Conservation (phyloP, 2,797 vertebrate genomes). For the Sebastes miniatus region DNA sequence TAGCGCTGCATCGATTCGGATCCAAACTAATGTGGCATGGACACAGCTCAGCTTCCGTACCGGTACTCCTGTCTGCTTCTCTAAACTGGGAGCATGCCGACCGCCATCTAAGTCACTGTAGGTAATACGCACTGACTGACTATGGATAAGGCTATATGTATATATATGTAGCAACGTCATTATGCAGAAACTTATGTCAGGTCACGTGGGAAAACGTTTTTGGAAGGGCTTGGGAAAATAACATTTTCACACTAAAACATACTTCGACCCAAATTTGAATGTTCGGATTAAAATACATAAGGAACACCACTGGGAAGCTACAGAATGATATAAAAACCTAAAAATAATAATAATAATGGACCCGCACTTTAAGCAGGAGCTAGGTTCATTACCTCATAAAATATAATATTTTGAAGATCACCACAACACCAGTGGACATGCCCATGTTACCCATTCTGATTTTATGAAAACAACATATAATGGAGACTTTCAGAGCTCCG, state of each 20-base stretch:
- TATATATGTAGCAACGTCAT: no score
- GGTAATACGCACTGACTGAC: no score
- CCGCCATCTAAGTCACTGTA: background rate
- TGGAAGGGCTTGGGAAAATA: no score
- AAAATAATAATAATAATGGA: background rate
- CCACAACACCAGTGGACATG: background rate
- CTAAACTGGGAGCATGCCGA: no score
- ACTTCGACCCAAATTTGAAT: background rate
- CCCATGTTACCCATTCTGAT: background rate
- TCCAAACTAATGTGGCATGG: no score
- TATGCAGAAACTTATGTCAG: no score
- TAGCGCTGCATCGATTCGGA: no score
- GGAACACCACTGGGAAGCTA: background rate
- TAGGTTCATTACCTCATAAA: background rate
- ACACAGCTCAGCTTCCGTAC: no score
- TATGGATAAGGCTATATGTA: no score
- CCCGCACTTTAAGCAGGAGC: background rate
- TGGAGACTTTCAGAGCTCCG: background rate
- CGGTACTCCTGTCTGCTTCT: no score
- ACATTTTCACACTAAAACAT: background rate
- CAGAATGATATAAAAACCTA: background rate
- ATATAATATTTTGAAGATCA: conserved; percentile 4
- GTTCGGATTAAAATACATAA: background rate
- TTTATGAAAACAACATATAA: background rate
- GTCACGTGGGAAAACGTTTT: no score